Evolutionary conservation across 1,140 invertebrate genomes (phyloP).

Genomic region (Listronotus oregonensis): DNA sequence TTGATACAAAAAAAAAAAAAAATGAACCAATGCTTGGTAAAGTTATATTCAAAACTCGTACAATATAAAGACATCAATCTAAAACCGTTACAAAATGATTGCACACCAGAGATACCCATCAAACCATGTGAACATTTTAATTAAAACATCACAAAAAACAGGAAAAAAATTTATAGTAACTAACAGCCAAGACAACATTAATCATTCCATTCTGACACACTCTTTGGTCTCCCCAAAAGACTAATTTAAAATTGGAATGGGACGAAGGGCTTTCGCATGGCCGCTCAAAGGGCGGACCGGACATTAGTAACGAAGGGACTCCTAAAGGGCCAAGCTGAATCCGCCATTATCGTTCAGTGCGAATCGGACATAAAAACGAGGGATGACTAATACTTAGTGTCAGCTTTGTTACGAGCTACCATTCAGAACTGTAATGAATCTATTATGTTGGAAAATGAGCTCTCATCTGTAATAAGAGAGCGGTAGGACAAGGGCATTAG

Average conservation of each 20-base stretch:
- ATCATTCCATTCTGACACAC: conserved; percentile 37
- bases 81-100: not conserved
- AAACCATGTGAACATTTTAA: conserved; percentile 33
- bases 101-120: not conserved
- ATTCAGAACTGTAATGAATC: conserved; percentile 52
- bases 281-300: conserved; percentile 47
- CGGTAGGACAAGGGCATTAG: not conserved
- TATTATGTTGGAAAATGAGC: conserved; percentile 45
- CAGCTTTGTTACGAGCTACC: conserved; percentile 45
- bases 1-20: no score
- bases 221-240: conserved; percentile 43
- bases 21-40: no score
- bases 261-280: conserved; percentile 41
- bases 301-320: conserved; percentile 37
- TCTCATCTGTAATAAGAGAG: conserved; percentile 4
- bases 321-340: conserved; percentile 14
- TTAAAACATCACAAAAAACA: conserved; percentile 19
- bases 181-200: conserved; percentile 34
- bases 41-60: no score
- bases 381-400: conserved; percentile 53
- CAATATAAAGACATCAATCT: not conserved
- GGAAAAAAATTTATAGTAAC: conserved; percentile 37
- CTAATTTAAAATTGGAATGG: conserved; percentile 52
- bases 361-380: conserved; percentile 43
- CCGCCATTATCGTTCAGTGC: conserved; percentile 43